Evolutionary conservation across 2,888 invertebrate genomes (phyloP), one percentile per base, ranked within the genome.

Genomic region (Leucania comma): DNA sequence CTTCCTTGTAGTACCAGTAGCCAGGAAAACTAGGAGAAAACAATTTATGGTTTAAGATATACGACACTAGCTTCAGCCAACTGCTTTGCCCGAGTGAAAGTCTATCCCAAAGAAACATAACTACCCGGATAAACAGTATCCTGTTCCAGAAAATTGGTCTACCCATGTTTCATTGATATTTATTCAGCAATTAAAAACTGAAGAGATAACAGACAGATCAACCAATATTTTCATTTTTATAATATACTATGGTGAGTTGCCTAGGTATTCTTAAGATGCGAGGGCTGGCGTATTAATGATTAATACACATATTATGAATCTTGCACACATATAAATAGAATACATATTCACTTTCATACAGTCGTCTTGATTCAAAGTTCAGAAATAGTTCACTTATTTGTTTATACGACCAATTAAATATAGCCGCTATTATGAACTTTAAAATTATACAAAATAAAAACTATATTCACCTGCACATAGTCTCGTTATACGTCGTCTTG

Each of bases 371-470:
- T 97, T 96, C 92, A 98, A 98, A 86, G 97, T 97, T 26, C 98
- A 92, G 5, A 98, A 97, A 90, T 97, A 97, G 87, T 98, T 97
- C 46, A 99, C 96, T 93, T 98, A 99, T 46, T 98, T 98, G 35
- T 97, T 90, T 56, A 99, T 94, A 0, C 96, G 95, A 17, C 95
- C 95, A 98, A 91, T 99, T 98, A 1, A 99, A 99, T 6, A 99
- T 99, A 93, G 99, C 98, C 12, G 99, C 99, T 90, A 99, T 99
- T 87, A 99, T 99, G 90, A 99, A 98, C 22, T n/a, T 35, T 22
- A 54, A 3, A 1, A 3, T 0, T 29, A 46, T 56, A 10, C 0
- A 48, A 65, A n/a, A 75, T 69, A 70, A 22, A 48, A 59, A 51
- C 8, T 3, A 62, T 42, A 75, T 56, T 81, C 86, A 98, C 97